Evolutionary conservation across 2,888 invertebrate genomes (phyloP), one percentile per base, ranked within the genome.

Genomic region (Axea sp.): DNA sequence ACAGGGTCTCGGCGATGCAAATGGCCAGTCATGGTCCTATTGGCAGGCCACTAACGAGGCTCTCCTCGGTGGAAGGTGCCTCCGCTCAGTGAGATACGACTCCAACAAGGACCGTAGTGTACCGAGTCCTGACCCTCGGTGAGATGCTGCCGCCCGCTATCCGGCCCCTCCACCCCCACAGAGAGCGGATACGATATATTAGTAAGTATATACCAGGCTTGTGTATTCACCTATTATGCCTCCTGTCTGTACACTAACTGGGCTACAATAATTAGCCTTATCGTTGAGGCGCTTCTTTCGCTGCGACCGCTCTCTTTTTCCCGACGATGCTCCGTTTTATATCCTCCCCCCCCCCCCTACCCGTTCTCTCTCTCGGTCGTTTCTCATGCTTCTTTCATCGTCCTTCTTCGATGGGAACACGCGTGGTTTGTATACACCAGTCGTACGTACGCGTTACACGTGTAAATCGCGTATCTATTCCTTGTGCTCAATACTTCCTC

Each of bases 21-120:
- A 84, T 83, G 80, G 78, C 69, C 72, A 72, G 65, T 77, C 75
- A 77, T 73, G 77, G 76, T 31, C 73, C 78, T 80, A 84, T 84
- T 82, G 85, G 83, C 83, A 82, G 81, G 55, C 79, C 80, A 77
- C 84, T 85, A 85, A 84, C 84, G 83, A 85, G 85, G 77, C 76
- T 19, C n/a, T 55, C 77, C 59, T 59, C 59, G 69, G 60, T 35
- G 71, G 65, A 69, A 60, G 71, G 64, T 64, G 73, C 53, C 68
- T 57, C 62, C 39, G 45, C 62, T 41, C 41, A 76, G 33, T 69
- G 55, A 78, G 81, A 76, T 79, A 80, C 76, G 75, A 77, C 76
- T 43, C 15, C 5, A 76, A 57, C 79, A 65, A 72, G 71, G 43
- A 77, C 69, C 75, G 81, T 83, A 77, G 79, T 77, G 79, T 80